These are phyloP conservation scores for Osmoderma eremita DNA, from an alignment of 2,888 invertebrate genomes.

Conservation along the genomic window DNA sequence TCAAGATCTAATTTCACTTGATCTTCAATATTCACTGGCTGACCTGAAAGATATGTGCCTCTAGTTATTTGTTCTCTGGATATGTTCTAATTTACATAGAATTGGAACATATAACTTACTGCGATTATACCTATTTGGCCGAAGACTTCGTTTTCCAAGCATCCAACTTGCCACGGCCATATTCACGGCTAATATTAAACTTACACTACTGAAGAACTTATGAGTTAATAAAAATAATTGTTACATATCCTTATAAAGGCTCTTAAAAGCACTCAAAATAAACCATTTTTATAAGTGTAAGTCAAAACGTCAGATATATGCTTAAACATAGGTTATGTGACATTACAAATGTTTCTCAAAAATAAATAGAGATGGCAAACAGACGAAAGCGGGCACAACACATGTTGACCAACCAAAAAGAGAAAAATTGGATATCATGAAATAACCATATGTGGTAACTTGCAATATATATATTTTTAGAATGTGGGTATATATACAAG, in stretches of 20 bases:
- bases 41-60: constrained; percentile 62
- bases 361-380: constrained; percentile 14
- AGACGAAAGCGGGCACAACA: constrained; percentile 2
- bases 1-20: constrained; percentile 67
- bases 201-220: constrained; percentile 19
- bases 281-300: constrained; percentile 44
- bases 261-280: constrained; percentile 38
- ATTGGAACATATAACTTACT: constrained; percentile 55
- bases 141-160: constrained; percentile 63
- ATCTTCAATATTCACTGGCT: constrained; percentile 69
- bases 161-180: constrained; percentile 69
- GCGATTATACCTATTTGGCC: constrained; percentile 65
- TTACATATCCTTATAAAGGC: constrained; percentile 35
- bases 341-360: constrained; percentile 33
- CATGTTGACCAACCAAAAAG: not conserved
- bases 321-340: constrained; percentile 50
- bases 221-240: constrained; percentile 20
- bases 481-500: too few relatives aligned
- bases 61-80: constrained; percentile 26
- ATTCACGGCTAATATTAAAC: constrained; percentile 44
- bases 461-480: too few relatives aligned
- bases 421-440: not conserved
- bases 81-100: constrained; percentile 18
- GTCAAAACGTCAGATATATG: constrained; percentile 50
- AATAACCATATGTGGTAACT: too few relatives aligned